phyloP scores from a whole-genome alignment of 2,113 vertebrate genomes.

The Pollachius pollachius region DNA sequence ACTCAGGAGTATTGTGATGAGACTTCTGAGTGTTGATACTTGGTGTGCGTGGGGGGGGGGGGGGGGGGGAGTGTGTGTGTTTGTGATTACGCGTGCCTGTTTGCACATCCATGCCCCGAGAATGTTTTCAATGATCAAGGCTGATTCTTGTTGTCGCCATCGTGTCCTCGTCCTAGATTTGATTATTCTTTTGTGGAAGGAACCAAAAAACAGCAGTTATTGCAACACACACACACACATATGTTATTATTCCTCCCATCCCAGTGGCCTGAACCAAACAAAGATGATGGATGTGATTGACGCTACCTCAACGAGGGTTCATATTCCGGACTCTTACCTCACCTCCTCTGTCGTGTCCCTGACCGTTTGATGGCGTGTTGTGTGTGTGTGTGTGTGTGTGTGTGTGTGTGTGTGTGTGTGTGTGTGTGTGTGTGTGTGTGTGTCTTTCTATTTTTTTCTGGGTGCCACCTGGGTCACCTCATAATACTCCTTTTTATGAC shows the following conservation, averaged over 20 bases:
- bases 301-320: neutral
- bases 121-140: neutral
- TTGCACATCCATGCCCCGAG: neutral
- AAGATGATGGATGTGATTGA: neutral
- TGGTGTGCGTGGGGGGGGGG: neutral
- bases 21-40: too few species aligned
- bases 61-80: neutral
- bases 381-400: constrained; percentile 33
- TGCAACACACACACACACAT: neutral
- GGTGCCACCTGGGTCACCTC: constrained; percentile 40
- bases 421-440: constrained; percentile 29
- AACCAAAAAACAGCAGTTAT: neutral
- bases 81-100: neutral
- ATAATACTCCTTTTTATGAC: constrained; percentile 24
- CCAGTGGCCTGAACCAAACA: neutral
- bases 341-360: constrained; percentile 25
- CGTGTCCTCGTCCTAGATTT: neutral
- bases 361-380: constrained; percentile 33
- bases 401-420: constrained; percentile 13
- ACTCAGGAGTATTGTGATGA: too few species aligned
- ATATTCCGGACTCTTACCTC: neutral
- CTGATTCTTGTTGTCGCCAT: neutral
- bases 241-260: neutral
- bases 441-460: neutral
- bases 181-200: neutral